A percentile compares a stretch with the other conserved stretches of the same genome.
phyloP scores from a whole-genome alignment of 64 coral and sea anemone species.

The Trachythela sp. region DNA sequence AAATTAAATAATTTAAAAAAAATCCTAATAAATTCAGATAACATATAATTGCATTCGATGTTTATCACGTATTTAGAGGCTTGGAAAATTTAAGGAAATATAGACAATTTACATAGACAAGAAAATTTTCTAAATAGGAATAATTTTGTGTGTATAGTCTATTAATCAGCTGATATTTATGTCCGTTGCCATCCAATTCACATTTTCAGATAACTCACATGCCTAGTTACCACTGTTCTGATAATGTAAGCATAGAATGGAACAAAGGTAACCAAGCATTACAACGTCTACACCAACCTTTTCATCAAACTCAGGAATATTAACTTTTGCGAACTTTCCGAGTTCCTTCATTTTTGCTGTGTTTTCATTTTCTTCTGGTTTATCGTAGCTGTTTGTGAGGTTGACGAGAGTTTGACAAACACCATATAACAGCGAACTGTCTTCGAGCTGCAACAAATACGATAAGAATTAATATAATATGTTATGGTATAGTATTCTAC shows the following conservation, averaged over 20 bases:
- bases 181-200: too few relatives aligned
- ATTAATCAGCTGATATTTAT: too few relatives aligned
- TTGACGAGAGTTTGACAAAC: constrained; percentile 95
- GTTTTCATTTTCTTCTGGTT: constrained; percentile 64
- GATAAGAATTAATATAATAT: background rate
- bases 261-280: too few relatives aligned
- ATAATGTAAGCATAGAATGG: too few relatives aligned
- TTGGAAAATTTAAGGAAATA: background rate
- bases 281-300: constrained; percentile 54
- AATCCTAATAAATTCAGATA: too few relatives aligned
- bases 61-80: too few relatives aligned
- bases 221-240: too few relatives aligned
- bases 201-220: too few relatives aligned
- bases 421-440: constrained; percentile 79
- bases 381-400: constrained; percentile 88
- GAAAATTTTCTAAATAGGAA: too few relatives aligned
- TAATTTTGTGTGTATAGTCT: too few relatives aligned
- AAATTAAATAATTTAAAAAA: background rate
- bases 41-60: too few relatives aligned
- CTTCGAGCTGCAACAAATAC: constrained; percentile 57
- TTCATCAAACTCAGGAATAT: constrained; percentile 75
- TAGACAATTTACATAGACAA: background rate
- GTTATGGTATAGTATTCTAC: too few relatives aligned
- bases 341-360: constrained; percentile 95
- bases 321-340: constrained; percentile 90